Base-by-base conservation (phyloP, 2,888 invertebrate species). In the Spisula subtruncata region DNA sequence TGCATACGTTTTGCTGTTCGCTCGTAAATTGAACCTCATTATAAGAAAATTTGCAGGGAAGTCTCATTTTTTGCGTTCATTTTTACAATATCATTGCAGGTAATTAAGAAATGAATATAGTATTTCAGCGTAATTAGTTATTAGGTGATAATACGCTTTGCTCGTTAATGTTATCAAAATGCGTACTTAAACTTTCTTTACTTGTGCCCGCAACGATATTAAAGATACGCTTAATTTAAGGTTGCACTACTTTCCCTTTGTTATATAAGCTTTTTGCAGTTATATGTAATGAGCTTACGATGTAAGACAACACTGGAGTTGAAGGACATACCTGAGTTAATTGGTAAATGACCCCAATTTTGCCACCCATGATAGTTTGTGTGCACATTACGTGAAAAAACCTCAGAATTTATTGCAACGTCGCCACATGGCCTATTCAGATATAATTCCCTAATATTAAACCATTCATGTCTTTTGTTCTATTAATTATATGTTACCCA, bases 351-450 rank as follows among this genome's bases (percentile, higher is more conserved):
- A 86, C 90, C 89, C 60, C 86, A 54, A 85, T 71, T 83, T 80
- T 75, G 51, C 90, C 90, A 90, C 90, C 90, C 88, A 88, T 75
- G 79, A 25, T 85, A 75, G 84, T 46, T 51, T 75, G 32, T 32
- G 25, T 32, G 25, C 46, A 46, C 56, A 88, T 90, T 90, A 75
- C 71, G 83, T 51, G n/a, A 90, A 90, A 86, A 81, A 16, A 41
- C 48, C 51, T 60, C 71, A n/a, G 32, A 71, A 82, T 60, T 56
- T 54, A 35, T 82, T 46, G 29, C 10, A 48, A 29, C 51, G 18
- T 54, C 83, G 84, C 71, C 90, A 90, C 88, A 90, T 90, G 90
- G 90, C 90, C 90, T 48, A 89, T 90, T 90, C 81, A 83, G 75
- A 32, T 14, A 29, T 75, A 75, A 75, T 75, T 35, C 75, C 2